Evolutionary conservation across 2,888 invertebrate species (phyloP).

Genomic region (Hanleya hanleyi): DNA sequence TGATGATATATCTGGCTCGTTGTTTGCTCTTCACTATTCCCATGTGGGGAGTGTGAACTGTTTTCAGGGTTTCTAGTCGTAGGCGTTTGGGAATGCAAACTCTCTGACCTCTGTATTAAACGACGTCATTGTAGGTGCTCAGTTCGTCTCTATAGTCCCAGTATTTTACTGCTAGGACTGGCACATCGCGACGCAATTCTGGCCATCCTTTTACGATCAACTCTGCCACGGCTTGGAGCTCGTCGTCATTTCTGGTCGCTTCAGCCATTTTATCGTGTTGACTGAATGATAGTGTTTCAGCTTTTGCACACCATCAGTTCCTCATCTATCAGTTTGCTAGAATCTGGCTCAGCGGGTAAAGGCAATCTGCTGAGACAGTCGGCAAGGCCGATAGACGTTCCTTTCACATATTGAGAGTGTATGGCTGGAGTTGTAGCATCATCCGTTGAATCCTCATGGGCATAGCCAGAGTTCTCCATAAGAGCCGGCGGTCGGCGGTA

Average conservation of each 20-base stretch:
- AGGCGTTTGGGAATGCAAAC: slow-evolving; percentile 17
- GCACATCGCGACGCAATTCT: slow-evolving; percentile 1
- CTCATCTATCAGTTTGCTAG: too few species aligned
- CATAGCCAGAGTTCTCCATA: too few species aligned
- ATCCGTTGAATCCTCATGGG: too few species aligned
- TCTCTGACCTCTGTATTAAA: slow-evolving; percentile 18
- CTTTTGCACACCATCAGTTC: too few species aligned
- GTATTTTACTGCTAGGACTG: not conserved
- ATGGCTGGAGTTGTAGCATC: too few species aligned
- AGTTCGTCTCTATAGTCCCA: slow-evolving; percentile 13
- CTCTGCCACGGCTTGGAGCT: not conserved
- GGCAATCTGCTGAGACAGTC: too few species aligned
- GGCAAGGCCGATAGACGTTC: too few species aligned
- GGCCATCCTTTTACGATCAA: slow-evolving; percentile 11
- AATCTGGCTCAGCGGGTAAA: too few species aligned
- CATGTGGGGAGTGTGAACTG: slow-evolving; percentile 16
- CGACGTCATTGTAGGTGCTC: slow-evolving; percentile 4
- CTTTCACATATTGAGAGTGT: too few species aligned
- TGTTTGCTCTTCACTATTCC: slow-evolving; percentile 15
- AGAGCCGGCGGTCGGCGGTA: too few species aligned
- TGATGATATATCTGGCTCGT: slow-evolving; percentile 16
- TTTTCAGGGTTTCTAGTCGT: slow-evolving; percentile 12
- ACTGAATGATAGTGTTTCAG: too few species aligned
- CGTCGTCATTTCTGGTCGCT: not conserved
- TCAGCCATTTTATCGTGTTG: slow-evolving; percentile 12